Conservation (phyloP, 2,113 vertebrate species). For the Tiliqua scincoides region DNA sequence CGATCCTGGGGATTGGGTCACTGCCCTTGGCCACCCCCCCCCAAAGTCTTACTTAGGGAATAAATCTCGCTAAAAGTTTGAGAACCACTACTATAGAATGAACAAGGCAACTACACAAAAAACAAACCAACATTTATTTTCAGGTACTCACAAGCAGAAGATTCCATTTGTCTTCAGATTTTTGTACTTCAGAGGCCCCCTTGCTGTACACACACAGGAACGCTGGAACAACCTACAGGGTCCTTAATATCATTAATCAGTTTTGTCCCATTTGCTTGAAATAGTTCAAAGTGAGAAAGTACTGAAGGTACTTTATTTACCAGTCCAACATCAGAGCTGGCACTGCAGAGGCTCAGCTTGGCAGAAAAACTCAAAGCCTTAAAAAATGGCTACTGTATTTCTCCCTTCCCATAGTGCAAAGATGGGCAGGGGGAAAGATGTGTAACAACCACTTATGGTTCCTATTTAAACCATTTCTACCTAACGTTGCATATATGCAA, state of each 20-base stretch:
- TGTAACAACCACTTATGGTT: neutral
- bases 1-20: too few species aligned
- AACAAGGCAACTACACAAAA: neutral
- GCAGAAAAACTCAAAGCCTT: neutral
- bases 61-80: too few species aligned
- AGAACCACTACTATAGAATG: too few species aligned
- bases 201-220: neutral
- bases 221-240: neutral
- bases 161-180: constrained; percentile 28
- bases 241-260: constrained; percentile 16
- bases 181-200: neutral
- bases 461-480: too few species aligned
- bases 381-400: neutral
- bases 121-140: neutral
- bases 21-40: too few species aligned
- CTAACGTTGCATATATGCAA: too few species aligned
- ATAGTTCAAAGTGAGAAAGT: constrained; percentile 10
- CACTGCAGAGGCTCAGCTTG: neutral
- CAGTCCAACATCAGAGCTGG: neutral
- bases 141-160: neutral
- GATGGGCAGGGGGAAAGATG: neutral
- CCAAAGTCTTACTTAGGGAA: too few species aligned
- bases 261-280: constrained; percentile 5
- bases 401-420: neutral
- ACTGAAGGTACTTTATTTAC: neutral